Conservation (phyloP, 1,140 invertebrate species). For the Argopecten irradians region DNA sequence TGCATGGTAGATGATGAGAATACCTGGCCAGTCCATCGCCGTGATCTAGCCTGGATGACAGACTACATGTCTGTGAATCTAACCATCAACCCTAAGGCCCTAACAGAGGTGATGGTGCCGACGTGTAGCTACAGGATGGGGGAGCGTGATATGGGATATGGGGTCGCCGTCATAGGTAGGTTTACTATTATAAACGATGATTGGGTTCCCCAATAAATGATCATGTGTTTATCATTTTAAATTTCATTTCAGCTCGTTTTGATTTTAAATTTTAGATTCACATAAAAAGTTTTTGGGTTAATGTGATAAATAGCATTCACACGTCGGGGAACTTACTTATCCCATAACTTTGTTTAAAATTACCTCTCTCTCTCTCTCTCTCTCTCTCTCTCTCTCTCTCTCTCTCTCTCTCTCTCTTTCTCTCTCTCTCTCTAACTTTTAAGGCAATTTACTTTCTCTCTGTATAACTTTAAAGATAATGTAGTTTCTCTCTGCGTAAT, state of each 20-base stretch:
- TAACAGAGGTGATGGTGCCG: conserved; percentile 89
- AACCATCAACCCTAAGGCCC: conserved; percentile 46
- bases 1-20: conserved; percentile 66
- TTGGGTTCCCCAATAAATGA: not conserved
- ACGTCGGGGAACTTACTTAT: too few relatives aligned
- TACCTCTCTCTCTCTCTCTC: too few relatives aligned
- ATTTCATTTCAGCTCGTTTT: not conserved
- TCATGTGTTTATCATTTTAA: not conserved
- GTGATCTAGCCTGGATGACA: conserved; percentile 56
- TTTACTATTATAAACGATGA: conserved; percentile 11
- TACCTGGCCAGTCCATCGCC: conserved; percentile 64
- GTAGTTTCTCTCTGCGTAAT: too few relatives aligned
- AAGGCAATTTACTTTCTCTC: too few relatives aligned
- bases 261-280: not conserved
- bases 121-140: conserved; percentile 98
- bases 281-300: not conserved
- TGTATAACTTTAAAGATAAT: too few relatives aligned
- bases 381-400: too few relatives aligned
- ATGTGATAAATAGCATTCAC: too few relatives aligned
- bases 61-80: conserved; percentile 61
- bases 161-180: conserved; percentile 88
- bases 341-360: too few relatives aligned
- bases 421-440: too few relatives aligned
- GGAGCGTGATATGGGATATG: conserved; percentile 88
- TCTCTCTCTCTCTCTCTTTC: too few relatives aligned